A percentile compares a stretch with the other conserved stretches of the same genome.
Evolutionary conservation across 2,888 invertebrate species (phyloP).

Genomic region (Gnatocerus cornutus): DNA sequence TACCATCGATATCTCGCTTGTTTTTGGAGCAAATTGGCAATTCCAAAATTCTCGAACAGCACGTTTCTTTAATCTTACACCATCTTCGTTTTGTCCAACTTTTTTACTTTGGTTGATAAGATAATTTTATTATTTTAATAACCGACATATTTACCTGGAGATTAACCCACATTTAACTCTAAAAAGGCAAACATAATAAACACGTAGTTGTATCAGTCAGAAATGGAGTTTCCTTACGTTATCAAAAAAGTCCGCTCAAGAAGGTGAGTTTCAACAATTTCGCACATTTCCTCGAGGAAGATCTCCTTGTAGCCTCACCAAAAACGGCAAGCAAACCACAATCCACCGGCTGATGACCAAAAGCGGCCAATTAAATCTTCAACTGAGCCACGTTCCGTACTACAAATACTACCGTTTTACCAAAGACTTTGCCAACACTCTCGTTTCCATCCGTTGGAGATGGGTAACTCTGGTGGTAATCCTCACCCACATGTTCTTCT

Average conservation of each 20-base stretch:
- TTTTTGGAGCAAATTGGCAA: too few relatives aligned
- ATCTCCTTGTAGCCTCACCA: neutral
- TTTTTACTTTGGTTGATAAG: too few relatives aligned
- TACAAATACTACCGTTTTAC: conserved; percentile 53
- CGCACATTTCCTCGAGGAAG: neutral
- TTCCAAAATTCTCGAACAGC: too few relatives aligned
- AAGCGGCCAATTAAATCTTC: conserved; percentile 67
- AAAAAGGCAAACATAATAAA: neutral
- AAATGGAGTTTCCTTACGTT: conserved; percentile 4
- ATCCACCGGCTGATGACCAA: conserved; percentile 63
- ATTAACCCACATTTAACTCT: too few relatives aligned
- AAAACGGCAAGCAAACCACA: conserved; percentile 1
- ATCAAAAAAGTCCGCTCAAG: neutral
- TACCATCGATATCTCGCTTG: too few relatives aligned
- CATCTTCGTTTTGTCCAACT: too few relatives aligned
- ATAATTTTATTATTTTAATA: too few relatives aligned
- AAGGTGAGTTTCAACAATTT: neutral
- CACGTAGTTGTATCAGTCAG: neutral
- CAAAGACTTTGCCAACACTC: conserved; percentile 75
- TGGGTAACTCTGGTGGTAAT: conserved; percentile 73
- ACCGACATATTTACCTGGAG: too few relatives aligned
- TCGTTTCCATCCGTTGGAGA: conserved; percentile 83
- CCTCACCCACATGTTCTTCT: conserved; percentile 52
- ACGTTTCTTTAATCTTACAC: too few relatives aligned
- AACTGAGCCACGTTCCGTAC: conserved; percentile 45